These are phyloP conservation scores for Heteromyza rotundicornis DNA, from an alignment of 2,888 invertebrate genomes.

Conservation along the genomic window DNA sequence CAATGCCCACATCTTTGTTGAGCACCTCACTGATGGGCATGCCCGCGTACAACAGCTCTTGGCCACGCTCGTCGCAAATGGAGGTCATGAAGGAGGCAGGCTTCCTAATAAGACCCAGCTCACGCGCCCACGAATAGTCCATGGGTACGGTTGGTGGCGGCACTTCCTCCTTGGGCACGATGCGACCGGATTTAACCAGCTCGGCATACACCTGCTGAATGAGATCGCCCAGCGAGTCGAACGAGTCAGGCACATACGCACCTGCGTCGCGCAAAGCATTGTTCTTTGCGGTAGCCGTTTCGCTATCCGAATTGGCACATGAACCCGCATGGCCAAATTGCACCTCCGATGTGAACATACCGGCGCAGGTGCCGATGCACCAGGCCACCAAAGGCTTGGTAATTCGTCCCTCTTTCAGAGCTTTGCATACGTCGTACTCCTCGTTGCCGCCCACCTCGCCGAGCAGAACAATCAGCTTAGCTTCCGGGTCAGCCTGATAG, in stretches of 20 bases:
- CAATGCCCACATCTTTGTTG: conserved; percentile 94
- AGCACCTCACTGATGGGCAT: conserved; percentile 88
- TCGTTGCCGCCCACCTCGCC: conserved; percentile 99
- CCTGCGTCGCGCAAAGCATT: conserved; percentile 81
- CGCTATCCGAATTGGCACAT: conserved; percentile 90
- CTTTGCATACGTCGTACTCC: conserved; percentile 94
- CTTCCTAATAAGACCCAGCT: conserved; percentile 96
- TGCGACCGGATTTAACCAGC: conserved; percentile 80
- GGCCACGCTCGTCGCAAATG: conserved; percentile 98
- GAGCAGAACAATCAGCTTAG: conserved; percentile 93
- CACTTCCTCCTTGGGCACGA: conserved; percentile 87
- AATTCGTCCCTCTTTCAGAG: conserved; percentile 78
- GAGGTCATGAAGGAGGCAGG: conserved; percentile 99
- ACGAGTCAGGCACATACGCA: conserved; percentile 89
- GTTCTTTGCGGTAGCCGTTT: conserved; percentile 95
- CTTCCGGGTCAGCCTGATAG: conserved; percentile 78
- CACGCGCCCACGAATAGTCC: conserved; percentile 98
- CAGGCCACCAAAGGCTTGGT: conserved; percentile 96
- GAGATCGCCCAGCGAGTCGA: conserved; percentile 86
- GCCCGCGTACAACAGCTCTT: conserved; percentile 95
- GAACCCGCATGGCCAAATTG: conserved; percentile 99
- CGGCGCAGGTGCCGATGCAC: conserved; percentile 94
- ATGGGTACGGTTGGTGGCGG: conserved; percentile 99
- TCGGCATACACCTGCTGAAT: conserved; percentile 77
- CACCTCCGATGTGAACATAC: conserved; percentile 88